phyloP scores from a whole-genome alignment of 1,140 invertebrate genomes.

The Trachymyrmex septentrionalis region DNA sequence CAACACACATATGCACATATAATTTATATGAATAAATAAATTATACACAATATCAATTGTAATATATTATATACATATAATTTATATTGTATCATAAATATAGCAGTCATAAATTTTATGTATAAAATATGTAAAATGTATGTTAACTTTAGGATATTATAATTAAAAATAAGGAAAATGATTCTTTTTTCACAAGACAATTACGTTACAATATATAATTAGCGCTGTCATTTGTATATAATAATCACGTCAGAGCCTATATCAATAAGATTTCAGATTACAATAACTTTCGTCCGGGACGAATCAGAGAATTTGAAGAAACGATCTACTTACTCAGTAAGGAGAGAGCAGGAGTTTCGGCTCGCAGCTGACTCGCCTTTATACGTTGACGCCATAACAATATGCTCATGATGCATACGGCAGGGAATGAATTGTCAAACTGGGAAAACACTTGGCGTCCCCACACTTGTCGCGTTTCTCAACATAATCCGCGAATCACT shows the following conservation, averaged over 20 bases:
- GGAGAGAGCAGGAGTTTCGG: conserved; percentile 62
- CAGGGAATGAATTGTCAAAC: conserved; percentile 16
- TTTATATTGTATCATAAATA: not conserved
- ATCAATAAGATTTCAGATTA: not conserved
- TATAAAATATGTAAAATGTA: not conserved
- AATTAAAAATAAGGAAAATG: not conserved
- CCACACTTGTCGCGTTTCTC: not conserved
- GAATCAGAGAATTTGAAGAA: not conserved
- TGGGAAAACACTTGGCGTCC: not conserved
- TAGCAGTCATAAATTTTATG: not conserved
- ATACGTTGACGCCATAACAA: conserved; percentile 79
- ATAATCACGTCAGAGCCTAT: not conserved
- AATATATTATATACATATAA: not conserved
- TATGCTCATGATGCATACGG: conserved; percentile 74
- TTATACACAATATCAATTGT: too few species aligned
- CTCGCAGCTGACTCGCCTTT: conserved; percentile 69
- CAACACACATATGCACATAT: not conserved
- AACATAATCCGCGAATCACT: not conserved
- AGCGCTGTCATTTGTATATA: not conserved
- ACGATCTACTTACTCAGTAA: conserved; percentile 73
- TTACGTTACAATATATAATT: not conserved
- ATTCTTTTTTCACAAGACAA: not conserved
- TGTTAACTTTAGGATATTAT: not conserved
- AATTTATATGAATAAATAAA: not conserved
- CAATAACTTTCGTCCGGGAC: not conserved